Evolutionary conservation across 2,797 vertebrate species (phyloP).

Genomic region (Loriculus beryllinus): DNA sequence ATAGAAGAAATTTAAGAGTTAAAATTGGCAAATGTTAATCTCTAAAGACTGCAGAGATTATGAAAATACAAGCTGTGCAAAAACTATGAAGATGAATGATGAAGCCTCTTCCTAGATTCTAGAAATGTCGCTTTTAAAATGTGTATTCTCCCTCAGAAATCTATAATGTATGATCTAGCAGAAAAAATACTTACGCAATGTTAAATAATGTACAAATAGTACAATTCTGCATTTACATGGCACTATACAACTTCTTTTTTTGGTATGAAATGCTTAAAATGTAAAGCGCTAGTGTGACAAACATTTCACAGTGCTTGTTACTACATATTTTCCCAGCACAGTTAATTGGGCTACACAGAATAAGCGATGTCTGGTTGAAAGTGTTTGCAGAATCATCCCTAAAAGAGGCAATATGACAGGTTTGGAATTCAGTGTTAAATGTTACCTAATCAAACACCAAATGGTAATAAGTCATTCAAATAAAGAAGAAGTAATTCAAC

Average conservation of each 20-base stretch:
- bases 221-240: background rate
- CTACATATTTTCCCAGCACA: background rate
- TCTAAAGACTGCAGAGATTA: background rate
- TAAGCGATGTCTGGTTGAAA: background rate
- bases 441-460: background rate
- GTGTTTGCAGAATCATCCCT: background rate
- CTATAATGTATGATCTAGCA: background rate
- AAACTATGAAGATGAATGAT: background rate
- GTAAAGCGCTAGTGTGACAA: background rate
- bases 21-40: background rate
- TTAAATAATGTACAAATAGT: background rate
- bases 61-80: background rate
- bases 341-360: background rate
- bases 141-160: background rate
- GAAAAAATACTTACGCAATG: background rate
- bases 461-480: background rate
- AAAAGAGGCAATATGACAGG: background rate
- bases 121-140: background rate
- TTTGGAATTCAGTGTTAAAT: background rate
- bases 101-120: background rate
- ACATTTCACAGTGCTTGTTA: background rate
- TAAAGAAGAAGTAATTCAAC: background rate
- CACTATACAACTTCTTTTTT: background rate
- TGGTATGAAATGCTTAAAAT: background rate
- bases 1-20: background rate